Percentiles rank a stretch among this genome's conserved stretches.
Conservation (phyloP, 2,888 invertebrate genomes). For the Sinohyriopsis cumingii region DNA sequence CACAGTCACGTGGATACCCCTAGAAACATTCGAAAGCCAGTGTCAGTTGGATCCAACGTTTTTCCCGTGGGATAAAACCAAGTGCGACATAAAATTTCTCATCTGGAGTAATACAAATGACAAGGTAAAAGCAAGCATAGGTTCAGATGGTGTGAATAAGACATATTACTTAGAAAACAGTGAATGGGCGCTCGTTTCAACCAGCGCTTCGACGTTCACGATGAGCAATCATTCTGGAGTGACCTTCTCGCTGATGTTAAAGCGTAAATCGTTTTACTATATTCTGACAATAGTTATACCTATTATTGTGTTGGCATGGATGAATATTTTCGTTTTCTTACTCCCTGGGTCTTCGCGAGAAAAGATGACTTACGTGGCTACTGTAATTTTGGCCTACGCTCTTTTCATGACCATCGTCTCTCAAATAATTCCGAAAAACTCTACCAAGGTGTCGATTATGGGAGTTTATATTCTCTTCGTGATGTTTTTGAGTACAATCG, state of each 20-base stretch:
- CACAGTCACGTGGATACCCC: constrained; percentile 34
- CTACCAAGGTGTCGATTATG: constrained; percentile 7
- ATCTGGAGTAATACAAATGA: constrained; percentile 39
- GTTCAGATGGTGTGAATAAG: constrained; percentile 1
- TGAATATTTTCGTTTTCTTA: constrained; percentile 13
- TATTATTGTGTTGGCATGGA: constrained; percentile 9
- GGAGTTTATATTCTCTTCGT: constrained; percentile 3
- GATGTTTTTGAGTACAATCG: constrained; percentile 2
- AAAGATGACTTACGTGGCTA: constrained; percentile 18
- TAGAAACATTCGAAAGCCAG: constrained; percentile 38
- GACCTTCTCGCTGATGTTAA: constrained; percentile 10
- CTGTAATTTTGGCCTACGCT: constrained; percentile 15
- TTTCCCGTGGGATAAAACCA: constrained; percentile 45
- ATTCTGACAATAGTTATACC: constrained; percentile 19
- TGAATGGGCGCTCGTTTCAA: constrained; percentile 35
- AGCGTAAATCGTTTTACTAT: constrained; percentile 12
- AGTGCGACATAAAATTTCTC: constrained; percentile 40
- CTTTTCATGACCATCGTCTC: constrained; percentile 22
- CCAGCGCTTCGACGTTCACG: constrained; percentile 8
- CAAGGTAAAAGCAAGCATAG: constrained; percentile 20
- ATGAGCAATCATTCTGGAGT: neutral
- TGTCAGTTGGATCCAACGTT: constrained; percentile 38
- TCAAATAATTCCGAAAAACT: constrained; percentile 10
- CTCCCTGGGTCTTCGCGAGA: constrained; percentile 18
- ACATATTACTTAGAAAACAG: constrained; percentile 26